Evolutionary conservation across 2,797 vertebrate species (phyloP).

Genomic region (Bufotes viridis): DNA sequence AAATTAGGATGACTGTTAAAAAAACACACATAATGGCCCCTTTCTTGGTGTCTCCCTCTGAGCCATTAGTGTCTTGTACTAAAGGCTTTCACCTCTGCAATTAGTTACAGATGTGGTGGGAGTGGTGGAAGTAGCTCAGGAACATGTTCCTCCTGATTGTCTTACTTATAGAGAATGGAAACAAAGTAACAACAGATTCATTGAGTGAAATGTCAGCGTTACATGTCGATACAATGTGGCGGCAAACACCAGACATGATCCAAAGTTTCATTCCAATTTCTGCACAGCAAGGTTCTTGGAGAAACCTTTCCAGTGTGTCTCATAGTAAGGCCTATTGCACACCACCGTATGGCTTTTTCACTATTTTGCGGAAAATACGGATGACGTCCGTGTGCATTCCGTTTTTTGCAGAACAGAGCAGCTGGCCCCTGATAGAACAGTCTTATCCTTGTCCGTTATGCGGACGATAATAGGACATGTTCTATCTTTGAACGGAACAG

Average conservation of each 20-base stretch:
- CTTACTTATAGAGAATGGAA: conserved; percentile 8
- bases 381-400: no score
- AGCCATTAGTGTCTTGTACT: conserved; percentile 37
- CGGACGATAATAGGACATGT: no score
- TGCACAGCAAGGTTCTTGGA: background rate
- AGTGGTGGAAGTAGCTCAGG: conserved; percentile 8
- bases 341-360: no score
- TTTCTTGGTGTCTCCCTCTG: conserved; percentile 44
- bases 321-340: no score
- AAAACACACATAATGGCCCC: conserved; percentile 48
- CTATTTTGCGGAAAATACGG: no score
- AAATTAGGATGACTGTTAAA: conserved; percentile 50
- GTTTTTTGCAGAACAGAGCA: no score
- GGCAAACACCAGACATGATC: background rate
- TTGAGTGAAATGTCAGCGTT: background rate
- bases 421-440: no score
- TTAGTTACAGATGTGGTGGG: conserved; percentile 46
- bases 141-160: conserved; percentile 15
- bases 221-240: background rate
- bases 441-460: no score
- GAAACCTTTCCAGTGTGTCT: no score
- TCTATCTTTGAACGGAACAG: no score
- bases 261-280: background rate
- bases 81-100: conserved; percentile 43
- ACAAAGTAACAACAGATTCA: conserved; percentile 15